Percentiles rank a stretch among this genome's conserved stretches.
These are phyloP conservation scores for Neolamprologus hecqui DNA, from an alignment of 2,113 vertebrate genomes.

Conservation along the genomic window DNA sequence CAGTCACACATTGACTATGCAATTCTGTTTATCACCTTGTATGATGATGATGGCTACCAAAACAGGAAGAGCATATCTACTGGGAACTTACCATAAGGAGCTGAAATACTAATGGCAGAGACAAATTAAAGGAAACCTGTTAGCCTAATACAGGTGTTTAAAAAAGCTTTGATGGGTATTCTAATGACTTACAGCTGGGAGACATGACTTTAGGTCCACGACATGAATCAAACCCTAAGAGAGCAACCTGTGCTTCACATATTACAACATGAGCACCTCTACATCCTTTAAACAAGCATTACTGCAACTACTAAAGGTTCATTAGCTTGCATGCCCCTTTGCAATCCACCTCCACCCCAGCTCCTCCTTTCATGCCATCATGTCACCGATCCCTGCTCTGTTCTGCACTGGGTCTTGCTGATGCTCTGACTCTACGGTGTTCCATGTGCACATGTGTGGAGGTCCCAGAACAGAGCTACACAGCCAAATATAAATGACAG, in stretches of 20 bases:
- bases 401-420: background rate
- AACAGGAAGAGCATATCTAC: background rate
- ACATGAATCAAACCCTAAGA: background rate
- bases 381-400: rapidly evolving
- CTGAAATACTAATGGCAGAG: background rate
- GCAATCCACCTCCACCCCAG: background rate
- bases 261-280: background rate
- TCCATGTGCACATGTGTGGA: background rate
- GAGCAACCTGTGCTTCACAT: background rate
- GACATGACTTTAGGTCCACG: background rate
- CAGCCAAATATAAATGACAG: background rate
- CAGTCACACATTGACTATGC: background rate
- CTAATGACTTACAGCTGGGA: background rate
- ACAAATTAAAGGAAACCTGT: background rate
- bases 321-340: background rate
- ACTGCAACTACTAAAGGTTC: background rate
- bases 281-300: background rate
- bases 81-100: background rate
- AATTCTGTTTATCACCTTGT: background rate
- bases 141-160: background rate
- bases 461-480: background rate
- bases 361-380: background rate
- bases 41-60: background rate
- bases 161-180: background rate
- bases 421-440: rapidly evolving